phyloP scores from a whole-genome alignment of 2,113 vertebrate genomes.

The Chunga burmeisteri region DNA sequence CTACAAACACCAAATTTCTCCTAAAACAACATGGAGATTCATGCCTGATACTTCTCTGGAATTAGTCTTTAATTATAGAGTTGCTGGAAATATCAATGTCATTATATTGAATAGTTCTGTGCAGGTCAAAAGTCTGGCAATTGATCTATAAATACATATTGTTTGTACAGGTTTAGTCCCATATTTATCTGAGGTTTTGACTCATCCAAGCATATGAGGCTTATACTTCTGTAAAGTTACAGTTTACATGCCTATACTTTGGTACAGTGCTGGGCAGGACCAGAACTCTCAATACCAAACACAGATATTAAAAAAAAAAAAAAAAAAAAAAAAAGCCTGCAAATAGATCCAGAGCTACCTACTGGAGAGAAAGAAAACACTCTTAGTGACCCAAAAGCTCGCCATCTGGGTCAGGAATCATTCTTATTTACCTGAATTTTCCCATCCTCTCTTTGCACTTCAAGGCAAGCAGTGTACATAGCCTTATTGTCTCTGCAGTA shows the following conservation, averaged over 20 bases:
- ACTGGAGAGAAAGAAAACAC: background rate
- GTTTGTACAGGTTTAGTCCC: background rate
- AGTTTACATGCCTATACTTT: background rate
- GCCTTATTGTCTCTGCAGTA: background rate
- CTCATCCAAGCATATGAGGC: background rate
- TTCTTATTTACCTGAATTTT: background rate
- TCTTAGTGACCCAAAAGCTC: background rate
- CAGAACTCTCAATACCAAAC: background rate
- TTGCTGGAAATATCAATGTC: background rate
- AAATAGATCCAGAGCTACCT: background rate
- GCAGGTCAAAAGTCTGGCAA: background rate
- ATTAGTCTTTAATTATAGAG: background rate
- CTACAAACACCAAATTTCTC: background rate
- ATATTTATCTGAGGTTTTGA: background rate
- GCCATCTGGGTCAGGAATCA: background rate
- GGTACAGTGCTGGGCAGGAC: background rate
- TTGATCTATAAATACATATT: background rate
- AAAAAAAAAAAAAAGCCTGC: background rate
- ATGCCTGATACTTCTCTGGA: background rate
- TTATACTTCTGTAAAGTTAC: background rate
- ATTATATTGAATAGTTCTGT: background rate
- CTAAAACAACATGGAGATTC: background rate
- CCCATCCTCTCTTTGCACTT: background rate
- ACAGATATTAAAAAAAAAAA: background rate
- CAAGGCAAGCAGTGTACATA: background rate